phyloP scores from a whole-genome alignment of 2,888 invertebrate genomes.

The Epirrhoe tristata region DNA sequence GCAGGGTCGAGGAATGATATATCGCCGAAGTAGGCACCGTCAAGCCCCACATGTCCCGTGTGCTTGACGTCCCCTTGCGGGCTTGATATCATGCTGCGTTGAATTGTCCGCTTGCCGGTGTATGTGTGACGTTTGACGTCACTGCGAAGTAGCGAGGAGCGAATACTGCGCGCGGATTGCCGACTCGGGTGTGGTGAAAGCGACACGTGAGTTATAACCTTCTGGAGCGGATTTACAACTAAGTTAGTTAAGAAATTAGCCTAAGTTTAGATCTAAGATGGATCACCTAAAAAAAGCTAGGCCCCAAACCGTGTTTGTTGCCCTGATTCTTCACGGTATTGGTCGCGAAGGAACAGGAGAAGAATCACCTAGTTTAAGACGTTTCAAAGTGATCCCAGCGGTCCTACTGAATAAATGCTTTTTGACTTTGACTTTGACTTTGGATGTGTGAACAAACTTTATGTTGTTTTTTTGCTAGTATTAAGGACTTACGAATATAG shows the following conservation, averaged over 20 bases:
- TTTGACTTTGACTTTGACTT: no score
- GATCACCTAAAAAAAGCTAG: no score
- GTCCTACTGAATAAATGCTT: no score
- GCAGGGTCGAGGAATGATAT: slow-evolving; percentile 87
- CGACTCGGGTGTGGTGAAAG: slow-evolving; percentile 69
- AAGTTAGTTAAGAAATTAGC: no score
- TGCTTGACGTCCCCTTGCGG: slow-evolving; percentile 99
- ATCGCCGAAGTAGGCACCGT: slow-evolving; percentile 99
- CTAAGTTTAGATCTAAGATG: no score
- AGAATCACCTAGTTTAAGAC: no score
- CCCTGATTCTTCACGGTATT: no score
- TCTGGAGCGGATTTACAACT: slow-evolving; percentile 55
- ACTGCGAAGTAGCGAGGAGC: slow-evolving; percentile 74
- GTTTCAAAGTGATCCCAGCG: no score
- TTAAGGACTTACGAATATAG: background rate
- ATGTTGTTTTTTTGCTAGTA: slow-evolving; percentile 35
- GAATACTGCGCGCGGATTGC: slow-evolving; percentile 65
- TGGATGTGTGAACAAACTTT: no score
- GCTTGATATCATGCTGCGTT: slow-evolving; percentile 97
- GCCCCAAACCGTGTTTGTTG: no score
- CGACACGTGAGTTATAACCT: slow-evolving; percentile 52
- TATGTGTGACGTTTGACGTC: slow-evolving; percentile 81
- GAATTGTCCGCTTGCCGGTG: slow-evolving; percentile 88
- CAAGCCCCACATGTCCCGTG: slow-evolving; percentile 97
- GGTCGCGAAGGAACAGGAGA: no score